Evolutionary conservation across 2,888 invertebrate species (phyloP).

Genomic region (Corythucha ciliata): DNA sequence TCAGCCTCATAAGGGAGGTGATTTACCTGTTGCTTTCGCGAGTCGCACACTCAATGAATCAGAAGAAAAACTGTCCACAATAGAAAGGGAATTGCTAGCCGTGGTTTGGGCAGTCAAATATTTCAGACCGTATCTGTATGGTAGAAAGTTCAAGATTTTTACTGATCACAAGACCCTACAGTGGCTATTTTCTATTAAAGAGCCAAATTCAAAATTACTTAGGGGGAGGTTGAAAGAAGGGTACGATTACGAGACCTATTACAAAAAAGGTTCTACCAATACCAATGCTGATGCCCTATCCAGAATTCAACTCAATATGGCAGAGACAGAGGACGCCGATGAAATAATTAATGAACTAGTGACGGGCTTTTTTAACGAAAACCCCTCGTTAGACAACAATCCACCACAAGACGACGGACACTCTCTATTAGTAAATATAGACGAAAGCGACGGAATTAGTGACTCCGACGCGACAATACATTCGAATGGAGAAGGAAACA

Average conservation of each 20-base stretch:
- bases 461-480: not conserved
- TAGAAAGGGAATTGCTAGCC: constrained; percentile 38
- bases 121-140: constrained; percentile 36
- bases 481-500: constrained; percentile 13
- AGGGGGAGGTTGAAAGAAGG: constrained; percentile 38
- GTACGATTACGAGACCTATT: constrained; percentile 37
- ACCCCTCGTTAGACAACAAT: constrained; percentile 7
- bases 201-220: constrained; percentile 36
- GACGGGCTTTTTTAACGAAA: no score
- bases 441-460: not conserved
- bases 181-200: constrained; percentile 32
- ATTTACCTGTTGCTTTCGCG: constrained; percentile 39
- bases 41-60: constrained; percentile 36
- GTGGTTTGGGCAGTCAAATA: constrained; percentile 37
- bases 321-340: not conserved
- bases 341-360: no score
- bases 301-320: not conserved
- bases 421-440: no score
- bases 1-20: constrained; percentile 35
- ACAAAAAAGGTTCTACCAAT: constrained; percentile 11
- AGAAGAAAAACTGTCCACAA: constrained; percentile 36
- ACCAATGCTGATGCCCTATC: constrained; percentile 9
- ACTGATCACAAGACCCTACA: constrained; percentile 20
- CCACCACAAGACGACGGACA: no score
- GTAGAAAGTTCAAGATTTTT: constrained; percentile 33